These are phyloP conservation scores for Marcusenius ussheri DNA, from an alignment of 2,113 vertebrate species.

Conservation along the genomic window DNA sequence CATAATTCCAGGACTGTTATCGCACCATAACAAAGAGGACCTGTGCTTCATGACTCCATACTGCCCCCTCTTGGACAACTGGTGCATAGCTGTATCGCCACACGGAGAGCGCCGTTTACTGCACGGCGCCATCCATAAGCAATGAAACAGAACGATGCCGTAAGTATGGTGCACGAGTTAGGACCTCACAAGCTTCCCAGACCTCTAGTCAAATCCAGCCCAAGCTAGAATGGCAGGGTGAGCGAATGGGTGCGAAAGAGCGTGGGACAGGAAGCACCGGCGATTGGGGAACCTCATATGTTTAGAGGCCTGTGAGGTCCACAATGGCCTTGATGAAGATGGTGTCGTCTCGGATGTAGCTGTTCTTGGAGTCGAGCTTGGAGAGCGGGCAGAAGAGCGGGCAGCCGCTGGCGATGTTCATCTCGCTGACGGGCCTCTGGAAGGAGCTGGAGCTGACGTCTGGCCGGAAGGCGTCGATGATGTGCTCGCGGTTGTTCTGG, in stretches of 20 bases:
- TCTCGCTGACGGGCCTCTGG: constrained; percentile 84
- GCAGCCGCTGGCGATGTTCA: constrained; percentile 98
- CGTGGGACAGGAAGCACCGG: neutral
- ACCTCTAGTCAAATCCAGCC: neutral
- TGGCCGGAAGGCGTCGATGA: constrained; percentile 91
- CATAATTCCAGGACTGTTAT: constrained; percentile 1
- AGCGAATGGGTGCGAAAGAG: neutral
- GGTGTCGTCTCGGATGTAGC: constrained; percentile 87
- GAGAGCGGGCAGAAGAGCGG: constrained; percentile 89
- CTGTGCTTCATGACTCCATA: neutral
- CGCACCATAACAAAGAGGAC: neutral
- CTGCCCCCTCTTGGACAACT: neutral
- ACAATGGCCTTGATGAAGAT: constrained; percentile 98
- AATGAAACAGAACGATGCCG: neutral
- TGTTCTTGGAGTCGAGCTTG: constrained; percentile 85
- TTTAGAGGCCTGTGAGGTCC: constrained; percentile 85
- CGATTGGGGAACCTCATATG: neutral
- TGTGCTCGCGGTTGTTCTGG: constrained; percentile 92
- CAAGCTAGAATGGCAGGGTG: neutral
- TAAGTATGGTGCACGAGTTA: neutral
- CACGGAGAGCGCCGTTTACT: neutral
- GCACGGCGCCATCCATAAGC: neutral
- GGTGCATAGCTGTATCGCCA: neutral
- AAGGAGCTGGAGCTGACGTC: constrained; percentile 90
- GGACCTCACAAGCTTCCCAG: neutral